phyloP scores from a whole-genome alignment of 2,797 vertebrate genomes.

The Bradypodion pumilum region DNA sequence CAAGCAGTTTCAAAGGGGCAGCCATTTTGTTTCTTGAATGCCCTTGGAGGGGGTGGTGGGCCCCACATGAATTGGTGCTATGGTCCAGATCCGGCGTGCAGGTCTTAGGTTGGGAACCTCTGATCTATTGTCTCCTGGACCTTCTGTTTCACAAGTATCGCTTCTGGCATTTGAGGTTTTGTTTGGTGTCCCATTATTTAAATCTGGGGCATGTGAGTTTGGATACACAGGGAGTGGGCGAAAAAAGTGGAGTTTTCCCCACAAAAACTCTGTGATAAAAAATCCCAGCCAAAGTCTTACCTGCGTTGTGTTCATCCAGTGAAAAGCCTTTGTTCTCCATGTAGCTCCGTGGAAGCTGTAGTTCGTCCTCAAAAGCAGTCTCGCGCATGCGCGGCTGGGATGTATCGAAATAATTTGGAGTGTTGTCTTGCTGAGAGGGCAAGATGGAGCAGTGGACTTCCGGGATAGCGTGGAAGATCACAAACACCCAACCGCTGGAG shows the following conservation, averaged over 20 bases:
- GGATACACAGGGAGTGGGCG: too few relatives aligned
- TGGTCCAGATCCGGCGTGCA: too few relatives aligned
- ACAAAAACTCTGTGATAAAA: rapidly evolving
- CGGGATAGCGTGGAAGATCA: constrained; percentile 91
- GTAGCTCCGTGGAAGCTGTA: constrained; percentile 91
- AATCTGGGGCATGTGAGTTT: too few relatives aligned
- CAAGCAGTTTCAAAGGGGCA: too few relatives aligned
- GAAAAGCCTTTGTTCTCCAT: constrained; percentile 96
- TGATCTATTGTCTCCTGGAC: too few relatives aligned
- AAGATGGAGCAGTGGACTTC: constrained; percentile 90
- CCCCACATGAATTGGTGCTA: too few relatives aligned
- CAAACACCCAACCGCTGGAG: constrained; percentile 92
- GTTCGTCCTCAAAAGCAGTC: constrained; percentile 94
- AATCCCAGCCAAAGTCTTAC: constrained; percentile 66
- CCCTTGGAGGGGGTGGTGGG: too few relatives aligned
- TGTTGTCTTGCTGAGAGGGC: constrained; percentile 87
- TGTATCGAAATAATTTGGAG: constrained; percentile 96
- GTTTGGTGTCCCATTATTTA: too few relatives aligned
- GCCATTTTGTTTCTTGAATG: too few relatives aligned
- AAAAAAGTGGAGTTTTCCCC: background rate
- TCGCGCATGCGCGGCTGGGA: constrained; percentile 93
- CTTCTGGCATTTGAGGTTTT: too few relatives aligned
- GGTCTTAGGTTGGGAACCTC: too few relatives aligned
- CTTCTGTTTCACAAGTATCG: too few relatives aligned
- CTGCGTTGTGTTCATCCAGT: constrained; percentile 91